Evolutionary conservation across 2,888 invertebrate species (phyloP).

Genomic region (Xestobium rufovillosum): DNA sequence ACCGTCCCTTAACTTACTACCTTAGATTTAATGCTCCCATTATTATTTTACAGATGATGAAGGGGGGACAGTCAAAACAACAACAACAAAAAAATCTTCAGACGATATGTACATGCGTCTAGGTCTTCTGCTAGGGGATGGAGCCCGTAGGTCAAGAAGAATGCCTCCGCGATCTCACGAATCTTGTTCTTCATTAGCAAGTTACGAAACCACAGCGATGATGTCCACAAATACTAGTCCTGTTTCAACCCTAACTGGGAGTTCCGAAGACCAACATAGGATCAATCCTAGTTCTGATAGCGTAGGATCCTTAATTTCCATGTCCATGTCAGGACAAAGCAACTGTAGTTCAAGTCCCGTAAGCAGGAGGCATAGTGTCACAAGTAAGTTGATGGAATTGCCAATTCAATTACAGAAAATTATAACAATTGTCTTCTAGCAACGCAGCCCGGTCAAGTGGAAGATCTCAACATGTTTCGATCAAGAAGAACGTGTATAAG

Average conservation of each 20-base stretch:
- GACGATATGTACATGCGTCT: constrained; percentile 77
- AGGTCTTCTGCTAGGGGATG: constrained; percentile 71
- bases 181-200: constrained; percentile 47
- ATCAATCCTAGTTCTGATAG: constrained; percentile 58
- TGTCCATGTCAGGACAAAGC: constrained; percentile 69
- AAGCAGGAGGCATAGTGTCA: constrained; percentile 70
- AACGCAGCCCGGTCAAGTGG: constrained; percentile 53
- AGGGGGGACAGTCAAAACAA: constrained; percentile 56
- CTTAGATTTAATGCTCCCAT: no score
- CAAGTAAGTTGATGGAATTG: constrained; percentile 64
- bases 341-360: constrained; percentile 74
- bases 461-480: constrained; percentile 63
- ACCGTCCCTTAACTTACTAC: no score
- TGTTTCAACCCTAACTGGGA: constrained; percentile 81
- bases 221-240: constrained; percentile 81
- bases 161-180: constrained; percentile 34
- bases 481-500: constrained; percentile 67
- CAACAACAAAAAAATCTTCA: constrained; percentile 52
- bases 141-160: constrained; percentile 46
- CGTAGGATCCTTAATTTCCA: constrained; percentile 68
- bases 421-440: no score
- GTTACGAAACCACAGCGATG: constrained; percentile 52
- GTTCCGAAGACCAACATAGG: constrained; percentile 59
- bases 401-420: no score
- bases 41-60: constrained; percentile 57